Base-by-base conservation (phyloP, 2,113 vertebrate genomes). In the Xiphophorus hellerii region DNA sequence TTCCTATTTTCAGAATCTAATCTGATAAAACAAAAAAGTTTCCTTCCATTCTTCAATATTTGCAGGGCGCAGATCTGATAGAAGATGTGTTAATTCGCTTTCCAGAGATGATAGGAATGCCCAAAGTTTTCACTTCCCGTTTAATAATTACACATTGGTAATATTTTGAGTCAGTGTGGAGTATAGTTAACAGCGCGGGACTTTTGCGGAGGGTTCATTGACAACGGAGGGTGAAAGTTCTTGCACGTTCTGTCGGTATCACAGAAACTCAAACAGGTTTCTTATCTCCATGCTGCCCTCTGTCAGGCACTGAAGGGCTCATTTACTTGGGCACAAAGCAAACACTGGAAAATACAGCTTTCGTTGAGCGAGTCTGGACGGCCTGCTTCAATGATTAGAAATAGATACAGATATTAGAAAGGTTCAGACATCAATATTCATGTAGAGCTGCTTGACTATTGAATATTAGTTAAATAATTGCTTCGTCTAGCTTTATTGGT, bases 181-280 rank as follows among this genome's bases (percentile, higher is more conserved):
- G 7, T 10, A 58, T n/a, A 10, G 11, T 58, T 25, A 58, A 58
- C 22, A 58, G 3, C 7, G 48, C 7, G 7, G 17, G 51, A n/a
- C 22, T 58, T 54, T 25, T 58, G 3, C 6, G 58, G 58, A 79
- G 31, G 66, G 62, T 35, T 3, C 44, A 64, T 48, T 25, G 48
- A 73, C 35, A 66, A 20, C 62, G 27, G 13, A 33, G 35, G 35
- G 62, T 66, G 62, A 68, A 28, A 71, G 63, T 77, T 76, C 73
- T 71, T 73, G 54, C 73, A 42, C 27, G 11, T 81, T 64, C 33
- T 60, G 29, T 61, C 29, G 17, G 76, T 87, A 84, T 87, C 86
- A 70, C 85, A 86, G 88, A 91, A 89, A 90, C 83, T 81, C 82
- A 83, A 83, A 89, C 71, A 61, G 63, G 60, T 7, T n/a, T 66